A percentile compares a stretch with the other conserved stretches of the same genome.
Evolutionary conservation across 1,140 invertebrate genomes (phyloP).

Genomic region (Zaprionus capensis): DNA sequence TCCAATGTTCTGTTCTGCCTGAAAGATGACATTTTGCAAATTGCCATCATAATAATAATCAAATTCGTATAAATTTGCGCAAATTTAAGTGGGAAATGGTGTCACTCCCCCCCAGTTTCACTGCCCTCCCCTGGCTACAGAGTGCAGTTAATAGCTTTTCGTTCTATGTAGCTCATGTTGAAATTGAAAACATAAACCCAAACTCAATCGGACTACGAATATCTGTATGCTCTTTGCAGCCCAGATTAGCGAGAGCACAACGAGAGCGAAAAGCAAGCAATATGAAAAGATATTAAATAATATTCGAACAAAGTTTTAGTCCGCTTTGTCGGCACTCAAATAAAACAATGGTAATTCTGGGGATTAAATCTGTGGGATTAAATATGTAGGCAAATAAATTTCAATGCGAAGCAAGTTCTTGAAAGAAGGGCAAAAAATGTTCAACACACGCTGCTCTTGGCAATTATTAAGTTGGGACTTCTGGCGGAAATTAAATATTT

Average conservation of each 20-base stretch:
- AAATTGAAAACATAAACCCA: conserved; percentile 47
- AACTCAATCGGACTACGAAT: conserved; percentile 12
- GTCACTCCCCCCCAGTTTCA: conserved; percentile 15
- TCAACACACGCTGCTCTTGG: not conserved
- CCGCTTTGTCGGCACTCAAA: not conserved
- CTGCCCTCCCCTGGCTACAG: conserved; percentile 20
- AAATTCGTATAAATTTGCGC: conserved; percentile 82
- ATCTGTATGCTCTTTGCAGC: conserved; percentile 20
- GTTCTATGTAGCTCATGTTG: conserved; percentile 45
- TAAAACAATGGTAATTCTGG: not conserved
- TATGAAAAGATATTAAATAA: not conserved
- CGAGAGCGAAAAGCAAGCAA: not conserved
- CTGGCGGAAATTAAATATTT: conserved; percentile 41
- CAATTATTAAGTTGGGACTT: not conserved
- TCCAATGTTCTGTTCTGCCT: conserved; percentile 31
- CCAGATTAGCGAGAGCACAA: not conserved
- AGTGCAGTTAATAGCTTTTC: conserved; percentile 57
- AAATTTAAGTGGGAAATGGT: conserved; percentile 78
- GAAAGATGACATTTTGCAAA: conserved; percentile 80
- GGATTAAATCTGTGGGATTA: not conserved
- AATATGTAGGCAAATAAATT: not conserved
- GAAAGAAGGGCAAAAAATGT: not conserved
- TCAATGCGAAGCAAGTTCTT: not conserved
- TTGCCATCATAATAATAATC: conserved; percentile 82
- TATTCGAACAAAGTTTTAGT: not conserved